These are phyloP conservation scores for Dreissena polymorpha DNA, from an alignment of 1,140 invertebrate genomes.

Conservation along the genomic window DNA sequence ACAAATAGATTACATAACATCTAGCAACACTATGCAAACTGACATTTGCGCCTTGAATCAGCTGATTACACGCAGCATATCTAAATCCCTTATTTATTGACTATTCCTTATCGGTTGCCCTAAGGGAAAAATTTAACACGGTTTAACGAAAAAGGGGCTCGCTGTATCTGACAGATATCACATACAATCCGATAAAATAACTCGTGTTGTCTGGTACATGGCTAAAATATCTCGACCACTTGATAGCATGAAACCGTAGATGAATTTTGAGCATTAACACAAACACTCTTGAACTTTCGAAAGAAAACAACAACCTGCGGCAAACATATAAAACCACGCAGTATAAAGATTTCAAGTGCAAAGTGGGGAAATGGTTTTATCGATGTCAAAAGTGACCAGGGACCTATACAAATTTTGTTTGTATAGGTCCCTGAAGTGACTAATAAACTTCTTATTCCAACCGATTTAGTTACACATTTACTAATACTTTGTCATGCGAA, in stretches of 20 bases:
- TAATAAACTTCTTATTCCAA: too few relatives aligned
- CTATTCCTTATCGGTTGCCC: constrained; percentile 16
- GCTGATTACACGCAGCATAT: constrained; percentile 17
- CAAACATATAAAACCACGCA: too few relatives aligned
- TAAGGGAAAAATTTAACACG: too few relatives aligned
- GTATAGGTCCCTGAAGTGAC: too few relatives aligned
- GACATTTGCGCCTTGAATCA: constrained; percentile 10
- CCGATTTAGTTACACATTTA: too few relatives aligned
- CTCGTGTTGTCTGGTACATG: constrained; percentile 35
- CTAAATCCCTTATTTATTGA: constrained; percentile 48
- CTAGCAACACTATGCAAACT: constrained; percentile 22
- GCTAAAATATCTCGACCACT: constrained; percentile 35
- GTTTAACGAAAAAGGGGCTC: too few relatives aligned
- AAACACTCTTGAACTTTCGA: constrained; percentile 25
- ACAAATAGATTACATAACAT: constrained; percentile 33
- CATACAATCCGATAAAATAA: constrained; percentile 30
- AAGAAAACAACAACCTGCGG: too few relatives aligned
- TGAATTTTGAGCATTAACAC: constrained; percentile 4
- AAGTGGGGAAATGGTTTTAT: too few relatives aligned
- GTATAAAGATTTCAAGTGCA: too few relatives aligned
- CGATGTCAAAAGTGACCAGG: too few relatives aligned
- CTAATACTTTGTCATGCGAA: too few relatives aligned
- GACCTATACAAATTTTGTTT: too few relatives aligned
- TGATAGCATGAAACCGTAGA: background rate
- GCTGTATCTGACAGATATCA: constrained; percentile 31